A percentile compares a stretch with the other conserved stretches of the same genome.
Conservation (phyloP, 2,113 vertebrate genomes). For the Vicugna pacos region DNA sequence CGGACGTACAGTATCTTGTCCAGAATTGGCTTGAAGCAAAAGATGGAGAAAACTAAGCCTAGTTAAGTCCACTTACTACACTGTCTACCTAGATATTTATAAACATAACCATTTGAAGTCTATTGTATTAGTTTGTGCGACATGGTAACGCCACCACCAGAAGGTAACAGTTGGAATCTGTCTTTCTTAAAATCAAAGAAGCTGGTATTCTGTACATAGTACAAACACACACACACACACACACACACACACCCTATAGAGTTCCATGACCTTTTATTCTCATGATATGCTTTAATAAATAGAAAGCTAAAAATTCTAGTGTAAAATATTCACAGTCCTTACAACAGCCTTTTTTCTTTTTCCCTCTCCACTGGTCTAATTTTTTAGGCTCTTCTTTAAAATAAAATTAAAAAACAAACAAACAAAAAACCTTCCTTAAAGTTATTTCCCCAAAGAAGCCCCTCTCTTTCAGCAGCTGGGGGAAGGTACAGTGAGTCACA, state of each 20-base stretch:
- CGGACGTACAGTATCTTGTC: neutral
- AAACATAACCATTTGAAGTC: neutral
- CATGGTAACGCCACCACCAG: neutral
- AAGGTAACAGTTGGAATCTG: neutral
- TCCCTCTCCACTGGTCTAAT: neutral
- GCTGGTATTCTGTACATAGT: neutral
- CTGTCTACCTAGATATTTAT: neutral
- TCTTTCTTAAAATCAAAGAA: constrained; percentile 8
- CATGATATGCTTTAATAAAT: neutral
- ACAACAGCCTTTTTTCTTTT: neutral
- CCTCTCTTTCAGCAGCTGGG: neutral
- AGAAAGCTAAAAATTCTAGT: constrained; percentile 27
- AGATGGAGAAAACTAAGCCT: neutral
- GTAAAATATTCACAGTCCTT: neutral
- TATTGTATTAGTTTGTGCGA: neutral
- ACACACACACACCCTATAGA: neutral
- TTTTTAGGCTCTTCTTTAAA: neutral
- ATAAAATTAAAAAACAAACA: neutral
- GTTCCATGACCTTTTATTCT: neutral
- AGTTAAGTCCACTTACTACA: neutral
- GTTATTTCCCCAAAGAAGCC: constrained; percentile 2
- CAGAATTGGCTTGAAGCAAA: neutral
- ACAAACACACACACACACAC: neutral
- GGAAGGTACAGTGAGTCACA: neutral
- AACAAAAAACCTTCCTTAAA: neutral